Conservation (phyloP, 2,797 vertebrate genomes). For the Pangasius macronema region DNA sequence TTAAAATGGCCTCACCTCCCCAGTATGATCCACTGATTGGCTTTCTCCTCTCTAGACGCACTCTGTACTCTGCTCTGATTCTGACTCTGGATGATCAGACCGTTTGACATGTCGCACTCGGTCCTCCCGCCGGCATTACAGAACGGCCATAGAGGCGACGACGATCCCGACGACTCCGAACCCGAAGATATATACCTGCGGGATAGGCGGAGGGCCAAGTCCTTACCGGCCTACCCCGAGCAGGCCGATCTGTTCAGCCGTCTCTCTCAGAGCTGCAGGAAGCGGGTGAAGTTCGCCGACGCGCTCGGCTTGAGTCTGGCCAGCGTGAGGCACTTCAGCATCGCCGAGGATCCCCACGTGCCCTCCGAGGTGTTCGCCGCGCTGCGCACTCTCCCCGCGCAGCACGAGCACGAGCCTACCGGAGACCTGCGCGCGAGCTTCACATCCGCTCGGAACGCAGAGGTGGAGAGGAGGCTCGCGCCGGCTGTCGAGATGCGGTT, state of each 20-base stretch:
- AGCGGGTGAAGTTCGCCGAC: constrained; percentile 90
- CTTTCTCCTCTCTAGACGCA: background rate
- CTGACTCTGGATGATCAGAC: background rate
- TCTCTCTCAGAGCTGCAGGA: constrained; percentile 70
- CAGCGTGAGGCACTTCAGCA: constrained; percentile 86
- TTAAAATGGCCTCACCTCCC: constrained; percentile 12
- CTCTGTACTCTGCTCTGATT: background rate
- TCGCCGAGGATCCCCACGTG: constrained; percentile 82
- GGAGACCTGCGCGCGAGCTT: constrained; percentile 57
- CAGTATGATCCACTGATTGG: background rate
- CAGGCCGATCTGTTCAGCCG: constrained; percentile 60
- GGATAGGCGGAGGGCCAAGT: constrained; percentile 70
- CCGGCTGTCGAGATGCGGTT: constrained; percentile 60
- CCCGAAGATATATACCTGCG: constrained; percentile 57
- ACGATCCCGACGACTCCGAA: constrained; percentile 43
- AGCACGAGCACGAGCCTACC: constrained; percentile 40
- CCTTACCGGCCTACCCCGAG: constrained; percentile 72
- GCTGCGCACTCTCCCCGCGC: constrained; percentile 70
- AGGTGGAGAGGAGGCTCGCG: constrained; percentile 55
- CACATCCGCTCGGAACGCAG: constrained; percentile 37
- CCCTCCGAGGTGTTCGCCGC: constrained; percentile 80
- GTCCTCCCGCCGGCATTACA: background rate
- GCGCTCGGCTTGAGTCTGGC: constrained; percentile 83
- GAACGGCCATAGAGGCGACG: constrained; percentile 62
- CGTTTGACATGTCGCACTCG: background rate